phyloP scores from a whole-genome alignment of 2,113 vertebrate species.

The Nyctibius bracteatus region DNA sequence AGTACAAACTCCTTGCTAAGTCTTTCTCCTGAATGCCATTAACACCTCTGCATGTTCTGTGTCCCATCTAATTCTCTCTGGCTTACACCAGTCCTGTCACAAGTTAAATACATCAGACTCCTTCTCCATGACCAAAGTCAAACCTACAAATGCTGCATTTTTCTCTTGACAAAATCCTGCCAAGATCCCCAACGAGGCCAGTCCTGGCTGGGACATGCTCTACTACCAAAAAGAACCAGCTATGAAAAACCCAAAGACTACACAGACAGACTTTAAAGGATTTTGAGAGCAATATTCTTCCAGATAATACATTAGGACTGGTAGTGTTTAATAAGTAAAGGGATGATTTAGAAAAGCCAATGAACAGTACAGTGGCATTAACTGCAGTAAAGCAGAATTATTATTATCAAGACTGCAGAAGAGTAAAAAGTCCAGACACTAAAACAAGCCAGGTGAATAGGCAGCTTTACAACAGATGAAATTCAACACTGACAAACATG shows the following conservation, averaged over 20 bases:
- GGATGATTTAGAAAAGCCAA: not conserved
- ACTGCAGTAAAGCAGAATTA: not conserved
- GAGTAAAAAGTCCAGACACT: not conserved
- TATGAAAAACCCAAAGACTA: not conserved
- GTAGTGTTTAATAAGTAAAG: not conserved
- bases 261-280: not conserved
- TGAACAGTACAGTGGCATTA: not conserved
- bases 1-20: not conserved
- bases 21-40: not conserved
- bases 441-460: not conserved
- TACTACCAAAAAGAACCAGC: not conserved
- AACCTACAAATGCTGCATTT: not conserved
- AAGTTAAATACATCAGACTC: not conserved
- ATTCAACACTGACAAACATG: not conserved
- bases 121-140: not conserved
- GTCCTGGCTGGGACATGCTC: not conserved
- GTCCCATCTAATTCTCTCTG: not conserved
- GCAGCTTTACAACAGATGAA: not conserved
- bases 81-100: not conserved
- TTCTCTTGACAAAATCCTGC: not conserved
- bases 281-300: not conserved
- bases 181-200: accelerated
- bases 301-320: not conserved
- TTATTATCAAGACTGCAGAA: not conserved
- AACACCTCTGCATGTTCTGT: not conserved